phyloP scores from a whole-genome alignment of 2,888 invertebrate genomes.

The Cephalotes varians region DNA sequence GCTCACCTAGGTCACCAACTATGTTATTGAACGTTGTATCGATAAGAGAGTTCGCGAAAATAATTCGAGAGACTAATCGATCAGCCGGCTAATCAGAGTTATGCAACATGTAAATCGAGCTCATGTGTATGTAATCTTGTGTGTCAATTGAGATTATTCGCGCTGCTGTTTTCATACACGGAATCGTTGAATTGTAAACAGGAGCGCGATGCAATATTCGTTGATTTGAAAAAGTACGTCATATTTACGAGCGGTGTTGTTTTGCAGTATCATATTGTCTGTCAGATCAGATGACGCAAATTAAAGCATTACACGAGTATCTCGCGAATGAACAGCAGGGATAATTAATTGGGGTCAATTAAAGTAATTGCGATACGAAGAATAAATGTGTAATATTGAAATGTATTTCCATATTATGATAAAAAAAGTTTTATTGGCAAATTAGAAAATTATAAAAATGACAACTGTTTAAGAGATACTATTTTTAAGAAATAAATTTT shows the following conservation, averaged over 20 bases:
- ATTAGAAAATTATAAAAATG: not conserved
- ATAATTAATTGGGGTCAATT: slow-evolving; percentile 38
- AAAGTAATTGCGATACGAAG: slow-evolving; percentile 11
- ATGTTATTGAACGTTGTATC: not conserved
- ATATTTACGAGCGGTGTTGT: slow-evolving; percentile 17
- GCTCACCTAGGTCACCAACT: not conserved
- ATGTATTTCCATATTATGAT: not conserved
- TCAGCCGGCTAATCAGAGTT: slow-evolving; percentile 3
- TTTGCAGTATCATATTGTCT: slow-evolving; percentile 24
- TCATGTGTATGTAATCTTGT: slow-evolving; percentile 18
- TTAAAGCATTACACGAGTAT: not conserved
- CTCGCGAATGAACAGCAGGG: not conserved
- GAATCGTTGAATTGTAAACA: slow-evolving; percentile 19
- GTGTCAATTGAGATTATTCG: slow-evolving; percentile 35
- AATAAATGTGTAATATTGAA: not conserved
- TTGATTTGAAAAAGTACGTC: slow-evolving; percentile 29
- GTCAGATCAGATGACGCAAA: slow-evolving; percentile 2
- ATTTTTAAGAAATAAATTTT: not conserved
- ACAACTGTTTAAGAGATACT: not conserved
- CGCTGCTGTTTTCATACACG: slow-evolving; percentile 10
- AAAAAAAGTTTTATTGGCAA: not conserved
- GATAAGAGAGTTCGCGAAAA: not conserved
- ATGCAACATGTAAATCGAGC: slow-evolving; percentile 3
- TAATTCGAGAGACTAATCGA: slow-evolving; percentile 10
- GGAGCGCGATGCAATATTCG: slow-evolving; percentile 12